Conservation (phyloP, 2,888 invertebrate species). For the Agrilus biguttatus region DNA sequence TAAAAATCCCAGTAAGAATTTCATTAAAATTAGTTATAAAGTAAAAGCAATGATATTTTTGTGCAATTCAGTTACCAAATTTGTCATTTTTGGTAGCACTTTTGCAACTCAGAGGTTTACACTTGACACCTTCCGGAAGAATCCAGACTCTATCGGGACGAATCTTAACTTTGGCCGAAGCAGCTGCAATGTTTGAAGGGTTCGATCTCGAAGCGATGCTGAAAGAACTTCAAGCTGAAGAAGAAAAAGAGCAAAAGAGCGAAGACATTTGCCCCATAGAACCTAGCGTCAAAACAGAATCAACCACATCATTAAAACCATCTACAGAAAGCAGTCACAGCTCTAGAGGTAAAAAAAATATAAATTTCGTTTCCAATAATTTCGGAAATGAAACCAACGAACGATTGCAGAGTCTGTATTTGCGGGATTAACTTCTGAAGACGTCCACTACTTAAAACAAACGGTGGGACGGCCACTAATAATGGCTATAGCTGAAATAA, state of each 20-base stretch:
- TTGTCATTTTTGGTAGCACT: constrained; percentile 8
- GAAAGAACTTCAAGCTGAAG: background rate
- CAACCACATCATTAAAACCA: background rate
- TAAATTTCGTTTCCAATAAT: too few species aligned
- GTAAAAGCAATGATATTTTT: too few species aligned
- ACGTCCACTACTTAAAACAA: constrained; percentile 26
- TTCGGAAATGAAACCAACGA: background rate
- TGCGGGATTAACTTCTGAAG: constrained; percentile 18
- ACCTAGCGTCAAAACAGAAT: background rate
- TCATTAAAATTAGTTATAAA: too few species aligned
- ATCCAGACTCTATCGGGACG: constrained; percentile 21
- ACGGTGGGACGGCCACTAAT: constrained; percentile 27
- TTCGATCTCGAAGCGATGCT: constrained; percentile 7
- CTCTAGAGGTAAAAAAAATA: too few species aligned
- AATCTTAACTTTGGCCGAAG: constrained; percentile 20
- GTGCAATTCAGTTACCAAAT: background rate
- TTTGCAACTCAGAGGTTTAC: constrained; percentile 18
- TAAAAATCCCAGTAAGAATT: too few species aligned
- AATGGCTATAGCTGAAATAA: constrained; percentile 32
- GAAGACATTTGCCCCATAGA: too few species aligned
- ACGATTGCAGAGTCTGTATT: background rate
- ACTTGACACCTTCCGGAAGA: constrained; percentile 20
- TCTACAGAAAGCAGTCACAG: constrained; percentile 1
- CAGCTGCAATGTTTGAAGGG: constrained; percentile 22
- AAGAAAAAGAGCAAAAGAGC: background rate